Base-by-base conservation (phyloP, 1,140 invertebrate species). In the Linepithema humile region DNA sequence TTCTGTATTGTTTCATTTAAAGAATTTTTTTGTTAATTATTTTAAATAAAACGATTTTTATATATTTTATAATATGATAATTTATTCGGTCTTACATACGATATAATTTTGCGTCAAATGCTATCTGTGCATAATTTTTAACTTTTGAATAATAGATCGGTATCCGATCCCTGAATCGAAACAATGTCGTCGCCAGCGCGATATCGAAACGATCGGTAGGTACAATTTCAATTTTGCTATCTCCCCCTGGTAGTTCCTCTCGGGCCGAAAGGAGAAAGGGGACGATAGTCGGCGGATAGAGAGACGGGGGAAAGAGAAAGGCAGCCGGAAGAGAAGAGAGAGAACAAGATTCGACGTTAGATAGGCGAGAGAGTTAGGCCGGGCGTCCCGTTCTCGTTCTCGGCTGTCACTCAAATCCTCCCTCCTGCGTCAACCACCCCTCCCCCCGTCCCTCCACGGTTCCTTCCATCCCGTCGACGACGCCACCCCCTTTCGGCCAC, bases 401-500 rank as follows among this genome's bases (percentile, higher is more conserved):
- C 85, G 83, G 82, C 90, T 89, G 91, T 93, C 92, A 93, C 90
- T 92, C 91, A 93, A 93, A 90, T 92, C 89, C 87, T 87, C 91
- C 84, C 84, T 77, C 62, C 50, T 75, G 74, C 84, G 83, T 75
- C 70, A 83, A 87, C 87, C 86, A 85, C 88, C 73, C 84, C 84
- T 87, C 86, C 89, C 83, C 86, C 87, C 75, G 73, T 85, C 87
- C 53, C 88, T 87, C 35, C 48, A 15, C 50, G 73, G 20, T 84
- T 87, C 85, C 67, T 70, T 59, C 53, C 74, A 67, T 75, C 65
- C 74, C 62, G 20, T 84, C 86, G 72, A 55, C 87, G 70, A 62
- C 53, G 60, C 55, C 57, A 82, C 72, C 86, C 78, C 67, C 84
- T 67, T 78, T 82, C 86, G 86, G 35, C 53, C 82, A 85, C 77